A percentile compares a stretch with the other conserved stretches of the same genome.
Evolutionary conservation across 2,797 vertebrate genomes (phyloP).

Genomic region (Sorex maritimensis): DNA sequence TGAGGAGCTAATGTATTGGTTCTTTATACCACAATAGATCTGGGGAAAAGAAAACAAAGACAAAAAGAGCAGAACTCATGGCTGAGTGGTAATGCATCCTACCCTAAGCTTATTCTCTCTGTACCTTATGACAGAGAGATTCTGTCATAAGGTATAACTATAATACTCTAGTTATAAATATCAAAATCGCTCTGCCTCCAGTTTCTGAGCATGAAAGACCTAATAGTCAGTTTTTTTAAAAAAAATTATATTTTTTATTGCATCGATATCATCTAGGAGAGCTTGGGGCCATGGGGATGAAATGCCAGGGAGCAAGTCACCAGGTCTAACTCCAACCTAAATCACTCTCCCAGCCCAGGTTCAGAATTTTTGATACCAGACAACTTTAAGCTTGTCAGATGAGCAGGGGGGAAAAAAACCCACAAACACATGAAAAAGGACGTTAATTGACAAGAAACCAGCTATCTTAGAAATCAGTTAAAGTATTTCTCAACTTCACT

Average conservation of each 20-base stretch:
- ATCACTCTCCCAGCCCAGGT: neutral
- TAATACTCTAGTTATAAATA: neutral
- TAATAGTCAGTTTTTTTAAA: too few relatives aligned
- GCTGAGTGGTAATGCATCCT: neutral
- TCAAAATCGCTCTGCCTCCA: neutral
- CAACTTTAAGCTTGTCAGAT: neutral
- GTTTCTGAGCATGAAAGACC: neutral
- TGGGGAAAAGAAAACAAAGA: neutral
- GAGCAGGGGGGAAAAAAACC: neutral
- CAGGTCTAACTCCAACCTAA: too few relatives aligned
- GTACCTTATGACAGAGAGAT: too few relatives aligned
- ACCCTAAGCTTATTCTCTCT: neutral
- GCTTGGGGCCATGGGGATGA: too few relatives aligned
- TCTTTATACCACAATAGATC: neutral
- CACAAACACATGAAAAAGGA: neutral
- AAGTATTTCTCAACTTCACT: constrained; percentile 1
- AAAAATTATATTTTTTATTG: too few relatives aligned
- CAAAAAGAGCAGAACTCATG: neutral
- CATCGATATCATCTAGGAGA: too few relatives aligned
- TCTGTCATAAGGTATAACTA: neutral
- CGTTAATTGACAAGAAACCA: neutral
- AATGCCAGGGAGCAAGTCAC: too few relatives aligned
- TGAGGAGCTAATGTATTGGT: neutral
- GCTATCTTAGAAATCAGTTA: neutral
- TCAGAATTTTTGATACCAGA: neutral